Percentiles rank a stretch among this genome's conserved stretches.
Evolutionary conservation across 2,113 vertebrate species (phyloP).

Genomic region (Lipophrys pholis): DNA sequence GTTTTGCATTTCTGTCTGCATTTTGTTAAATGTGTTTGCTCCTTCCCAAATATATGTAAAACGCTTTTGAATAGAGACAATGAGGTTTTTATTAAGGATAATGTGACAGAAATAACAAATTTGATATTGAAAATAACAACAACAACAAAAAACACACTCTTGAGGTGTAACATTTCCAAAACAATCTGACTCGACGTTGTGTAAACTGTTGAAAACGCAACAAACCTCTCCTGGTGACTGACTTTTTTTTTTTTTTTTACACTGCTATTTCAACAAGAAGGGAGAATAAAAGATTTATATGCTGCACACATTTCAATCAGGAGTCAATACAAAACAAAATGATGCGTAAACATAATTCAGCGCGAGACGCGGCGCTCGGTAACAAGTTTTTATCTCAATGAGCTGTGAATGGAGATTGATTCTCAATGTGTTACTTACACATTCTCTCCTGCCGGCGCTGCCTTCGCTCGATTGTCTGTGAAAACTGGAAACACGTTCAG

Average conservation of each 20-base stretch:
- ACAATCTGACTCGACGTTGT: too few relatives aligned
- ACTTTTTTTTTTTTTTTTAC: neutral
- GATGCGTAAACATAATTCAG: conserved; percentile 12
- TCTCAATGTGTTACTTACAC: neutral
- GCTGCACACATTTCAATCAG: conserved; percentile 8
- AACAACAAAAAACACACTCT: too few relatives aligned
- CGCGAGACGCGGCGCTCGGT: neutral
- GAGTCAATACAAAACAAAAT: conserved; percentile 6
- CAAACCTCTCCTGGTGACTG: neutral
- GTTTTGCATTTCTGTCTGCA: too few relatives aligned
- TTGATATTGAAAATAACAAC: too few relatives aligned
- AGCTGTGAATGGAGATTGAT: neutral
- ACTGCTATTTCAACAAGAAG: neutral
- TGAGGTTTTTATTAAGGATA: too few relatives aligned
- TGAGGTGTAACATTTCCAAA: too few relatives aligned
- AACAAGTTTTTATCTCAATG: conserved; percentile 4
- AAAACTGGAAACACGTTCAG: too few relatives aligned
- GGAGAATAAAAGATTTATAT: neutral
- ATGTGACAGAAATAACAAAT: too few relatives aligned
- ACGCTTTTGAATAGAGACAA: too few relatives aligned
- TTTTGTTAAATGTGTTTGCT: too few relatives aligned
- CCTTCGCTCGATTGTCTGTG: neutral
- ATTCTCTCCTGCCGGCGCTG: neutral
- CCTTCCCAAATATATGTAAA: too few relatives aligned
- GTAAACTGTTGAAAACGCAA: too few relatives aligned